phyloP scores from a whole-genome alignment of 2,113 vertebrate species.

The Dasyprocta punctata region DNA sequence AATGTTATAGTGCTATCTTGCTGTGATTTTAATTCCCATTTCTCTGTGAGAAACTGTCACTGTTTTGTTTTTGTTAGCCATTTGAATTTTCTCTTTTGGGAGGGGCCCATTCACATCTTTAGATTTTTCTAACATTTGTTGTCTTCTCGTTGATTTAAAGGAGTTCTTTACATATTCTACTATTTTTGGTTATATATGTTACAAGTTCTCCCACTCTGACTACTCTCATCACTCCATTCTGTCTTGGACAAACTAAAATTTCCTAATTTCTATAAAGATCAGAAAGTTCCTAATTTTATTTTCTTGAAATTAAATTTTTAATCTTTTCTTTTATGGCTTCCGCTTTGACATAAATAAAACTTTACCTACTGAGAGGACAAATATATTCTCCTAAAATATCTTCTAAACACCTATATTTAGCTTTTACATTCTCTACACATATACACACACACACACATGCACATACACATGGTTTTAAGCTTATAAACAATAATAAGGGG shows the following conservation, averaged over 20 bases:
- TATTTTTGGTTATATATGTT: not conserved
- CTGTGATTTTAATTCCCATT: too few species aligned
- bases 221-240: not conserved
- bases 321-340: constrained; percentile 15
- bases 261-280: constrained; percentile 25
- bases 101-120: not conserved
- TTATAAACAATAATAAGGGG: constrained; percentile 4
- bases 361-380: constrained; percentile 17
- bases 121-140: not conserved
- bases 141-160: not conserved
- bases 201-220: not conserved
- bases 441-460: not conserved
- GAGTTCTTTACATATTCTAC: not conserved
- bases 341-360: not conserved
- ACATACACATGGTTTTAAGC: not conserved
- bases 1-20: too few species aligned
- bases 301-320: constrained; percentile 5
- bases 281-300: constrained; percentile 34
- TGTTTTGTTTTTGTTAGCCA: too few species aligned
- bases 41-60: too few species aligned
- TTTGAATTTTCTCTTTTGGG: not conserved
- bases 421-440: not conserved
- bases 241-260: not conserved
- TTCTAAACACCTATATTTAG: not conserved
- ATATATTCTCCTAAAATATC: not conserved